Conservation (phyloP, 2,797 vertebrate species). For the Scarus forsteni region DNA sequence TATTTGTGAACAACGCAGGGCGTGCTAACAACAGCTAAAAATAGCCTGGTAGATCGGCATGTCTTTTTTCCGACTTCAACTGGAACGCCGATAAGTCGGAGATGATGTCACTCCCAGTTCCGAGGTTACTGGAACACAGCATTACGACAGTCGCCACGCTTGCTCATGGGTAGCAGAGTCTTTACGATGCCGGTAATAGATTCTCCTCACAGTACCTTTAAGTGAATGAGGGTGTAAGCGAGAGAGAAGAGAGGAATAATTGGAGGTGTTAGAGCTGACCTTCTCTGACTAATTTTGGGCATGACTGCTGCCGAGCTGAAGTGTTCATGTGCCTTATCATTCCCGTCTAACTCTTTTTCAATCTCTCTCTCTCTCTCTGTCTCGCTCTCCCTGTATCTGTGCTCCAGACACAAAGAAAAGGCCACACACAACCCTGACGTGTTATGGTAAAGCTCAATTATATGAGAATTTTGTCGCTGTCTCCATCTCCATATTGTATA, state of each 20-base stretch:
- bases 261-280: conserved; percentile 7
- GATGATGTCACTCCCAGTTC: no score
- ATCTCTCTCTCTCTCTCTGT: conserved; percentile 1
- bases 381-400: conserved; percentile 19
- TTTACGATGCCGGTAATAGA: no score
- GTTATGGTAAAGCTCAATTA: conserved; percentile 58
- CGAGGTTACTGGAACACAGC: no score
- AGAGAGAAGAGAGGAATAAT: not conserved
- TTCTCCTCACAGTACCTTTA: no score
- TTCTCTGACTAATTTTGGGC: conserved; percentile 72
- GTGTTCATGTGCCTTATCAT: conserved; percentile 60
- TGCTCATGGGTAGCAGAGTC: no score
- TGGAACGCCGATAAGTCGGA: no score
- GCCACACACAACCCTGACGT: conserved; percentile 53
- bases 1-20: no score
- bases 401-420: not conserved
- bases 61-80: no score
- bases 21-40: no score
- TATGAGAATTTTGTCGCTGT: conserved; percentile 19
- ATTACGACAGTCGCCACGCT: no score
- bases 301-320: conserved; percentile 51
- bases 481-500: conserved; percentile 14
- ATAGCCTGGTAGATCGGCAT: no score
- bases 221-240: not conserved
- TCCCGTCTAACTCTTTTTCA: conserved; percentile 41